A percentile compares a stretch with the other conserved stretches of the same genome.
These are phyloP conservation scores for Tinea semifulvella DNA, from an alignment of 2,888 invertebrate genomes.

Conservation along the genomic window DNA sequence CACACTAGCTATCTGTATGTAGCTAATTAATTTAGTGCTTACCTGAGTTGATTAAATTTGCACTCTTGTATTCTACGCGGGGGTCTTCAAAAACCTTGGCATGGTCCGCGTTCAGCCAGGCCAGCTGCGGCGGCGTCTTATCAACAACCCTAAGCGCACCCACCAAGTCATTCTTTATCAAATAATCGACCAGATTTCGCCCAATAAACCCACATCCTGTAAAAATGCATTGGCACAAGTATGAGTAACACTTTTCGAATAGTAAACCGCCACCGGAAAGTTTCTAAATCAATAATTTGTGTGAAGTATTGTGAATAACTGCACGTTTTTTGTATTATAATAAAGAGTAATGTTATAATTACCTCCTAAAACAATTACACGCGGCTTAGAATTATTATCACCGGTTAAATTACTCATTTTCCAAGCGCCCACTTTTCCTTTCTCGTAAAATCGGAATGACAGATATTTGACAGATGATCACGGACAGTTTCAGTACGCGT, in stretches of 20 bases:
- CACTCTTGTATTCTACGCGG: slow-evolving; percentile 87
- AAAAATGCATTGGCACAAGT: slow-evolving; percentile 22
- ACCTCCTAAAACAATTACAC: slow-evolving; percentile 60
- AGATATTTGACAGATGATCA: not conserved
- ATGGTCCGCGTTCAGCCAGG: slow-evolving; percentile 84
- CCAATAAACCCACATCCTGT: slow-evolving; percentile 95
- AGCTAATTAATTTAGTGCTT: slow-evolving; percentile 32
- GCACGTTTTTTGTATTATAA: not conserved
- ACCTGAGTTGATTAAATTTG: slow-evolving; percentile 91
- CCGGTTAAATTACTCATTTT: slow-evolving; percentile 30
- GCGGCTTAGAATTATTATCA: slow-evolving; percentile 55
- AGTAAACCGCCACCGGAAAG: slow-evolving; percentile 37
- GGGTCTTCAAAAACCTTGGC: slow-evolving; percentile 76
- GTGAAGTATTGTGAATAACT: not conserved
- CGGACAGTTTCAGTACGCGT: not conserved
- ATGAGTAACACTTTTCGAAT: slow-evolving; percentile 46
- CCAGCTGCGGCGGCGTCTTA: slow-evolving; percentile 93
- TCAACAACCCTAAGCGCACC: slow-evolving; percentile 84
- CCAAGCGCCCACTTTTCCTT: not conserved
- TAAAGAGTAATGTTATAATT: slow-evolving; percentile 22
- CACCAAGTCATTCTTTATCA: slow-evolving; percentile 80
- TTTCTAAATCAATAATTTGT: slow-evolving; percentile 20
- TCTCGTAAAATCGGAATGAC: not conserved
- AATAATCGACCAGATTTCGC: slow-evolving; percentile 83
- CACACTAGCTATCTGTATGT: too few relatives aligned